These are phyloP conservation scores for Rhinolophus sinicus DNA, from an alignment of 2,113 vertebrate species.

Conservation along the genomic window DNA sequence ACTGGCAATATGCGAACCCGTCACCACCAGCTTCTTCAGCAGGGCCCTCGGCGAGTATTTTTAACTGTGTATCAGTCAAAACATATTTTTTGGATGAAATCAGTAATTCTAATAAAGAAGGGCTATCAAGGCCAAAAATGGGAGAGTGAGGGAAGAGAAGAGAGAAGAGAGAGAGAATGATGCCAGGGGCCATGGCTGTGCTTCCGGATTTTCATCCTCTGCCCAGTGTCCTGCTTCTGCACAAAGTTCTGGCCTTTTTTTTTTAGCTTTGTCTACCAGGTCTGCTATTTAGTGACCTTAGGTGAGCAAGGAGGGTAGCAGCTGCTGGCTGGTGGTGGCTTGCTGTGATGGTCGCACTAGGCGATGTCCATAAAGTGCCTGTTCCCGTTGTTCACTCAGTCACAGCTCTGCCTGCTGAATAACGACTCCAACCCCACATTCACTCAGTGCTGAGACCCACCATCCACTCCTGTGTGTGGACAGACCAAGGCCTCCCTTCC, in stretches of 20 bases:
- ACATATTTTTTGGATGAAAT: neutral
- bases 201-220: neutral
- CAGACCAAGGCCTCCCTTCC: neutral
- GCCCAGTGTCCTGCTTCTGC: neutral
- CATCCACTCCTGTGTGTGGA: neutral
- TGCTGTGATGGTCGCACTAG: neutral
- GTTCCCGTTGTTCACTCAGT: rapidly evolving
- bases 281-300: no score
- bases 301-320: no score
- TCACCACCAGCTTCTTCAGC: neutral
- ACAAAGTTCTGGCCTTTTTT: neutral
- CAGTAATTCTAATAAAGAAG: neutral
- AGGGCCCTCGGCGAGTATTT: neutral
- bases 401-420: neutral
- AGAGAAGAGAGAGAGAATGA: neutral
- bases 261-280: neutral
- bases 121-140: neutral
- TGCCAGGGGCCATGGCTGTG: neutral
- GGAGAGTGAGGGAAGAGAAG: neutral
- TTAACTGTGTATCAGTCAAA: neutral
- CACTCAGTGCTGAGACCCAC: neutral
- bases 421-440: neutral
- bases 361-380: neutral
- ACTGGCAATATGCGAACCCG: neutral
- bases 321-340: neutral